phyloP scores from a whole-genome alignment of 2,797 vertebrate genomes.

The Lepus townsendii region DNA sequence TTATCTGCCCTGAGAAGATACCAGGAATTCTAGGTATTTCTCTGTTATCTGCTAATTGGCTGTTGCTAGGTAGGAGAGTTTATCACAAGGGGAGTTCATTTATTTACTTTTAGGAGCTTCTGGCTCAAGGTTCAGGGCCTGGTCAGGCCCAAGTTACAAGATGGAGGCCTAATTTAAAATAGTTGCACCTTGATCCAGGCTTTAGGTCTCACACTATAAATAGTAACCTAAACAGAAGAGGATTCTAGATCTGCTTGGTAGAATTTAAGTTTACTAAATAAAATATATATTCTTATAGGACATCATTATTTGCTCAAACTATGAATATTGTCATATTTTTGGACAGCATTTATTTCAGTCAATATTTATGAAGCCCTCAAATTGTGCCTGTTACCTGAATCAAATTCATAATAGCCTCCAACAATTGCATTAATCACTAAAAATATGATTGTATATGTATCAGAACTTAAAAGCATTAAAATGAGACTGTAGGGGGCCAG shows the following conservation, averaged over 20 bases:
- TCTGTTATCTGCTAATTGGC: too few species aligned
- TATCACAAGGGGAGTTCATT: too few species aligned
- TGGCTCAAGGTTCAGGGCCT: too few species aligned
- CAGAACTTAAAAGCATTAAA: constrained; percentile 53
- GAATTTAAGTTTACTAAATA: constrained; percentile 48
- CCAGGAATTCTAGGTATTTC: too few species aligned
- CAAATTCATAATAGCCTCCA: constrained; percentile 34
- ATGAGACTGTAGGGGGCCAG: background rate
- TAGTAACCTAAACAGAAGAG: constrained; percentile 33
- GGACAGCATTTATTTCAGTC: constrained; percentile 26
- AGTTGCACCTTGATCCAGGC: too few species aligned
- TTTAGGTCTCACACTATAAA: too few species aligned
- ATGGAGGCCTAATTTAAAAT: too few species aligned
- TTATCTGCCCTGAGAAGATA: too few species aligned
- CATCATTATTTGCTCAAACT: constrained; percentile 32
- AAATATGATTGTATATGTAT: background rate
- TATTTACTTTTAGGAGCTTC: too few species aligned
- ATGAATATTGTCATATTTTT: constrained; percentile 56
- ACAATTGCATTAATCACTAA: background rate
- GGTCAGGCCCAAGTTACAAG: too few species aligned
- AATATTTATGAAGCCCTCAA: constrained; percentile 62
- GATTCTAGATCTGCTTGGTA: background rate
- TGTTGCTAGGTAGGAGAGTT: too few species aligned
- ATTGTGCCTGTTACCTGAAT: constrained; percentile 7
- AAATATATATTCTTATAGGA: constrained; percentile 40